These are phyloP conservation scores for Lutraria rhynchaena DNA, from an alignment of 1,140 invertebrate species.

Conservation along the genomic window DNA sequence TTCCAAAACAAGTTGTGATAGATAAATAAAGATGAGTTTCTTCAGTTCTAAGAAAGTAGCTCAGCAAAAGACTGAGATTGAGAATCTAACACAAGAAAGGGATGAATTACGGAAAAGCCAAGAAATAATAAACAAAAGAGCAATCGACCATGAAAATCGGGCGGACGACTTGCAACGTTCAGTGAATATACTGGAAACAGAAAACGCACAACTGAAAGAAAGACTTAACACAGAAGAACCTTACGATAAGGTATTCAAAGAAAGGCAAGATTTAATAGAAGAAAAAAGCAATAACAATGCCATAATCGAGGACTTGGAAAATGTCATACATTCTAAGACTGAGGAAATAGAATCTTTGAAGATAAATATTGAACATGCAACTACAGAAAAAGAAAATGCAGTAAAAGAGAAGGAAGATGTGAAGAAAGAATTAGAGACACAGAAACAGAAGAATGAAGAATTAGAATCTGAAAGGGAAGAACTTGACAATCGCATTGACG, in stretches of 20 bases:
- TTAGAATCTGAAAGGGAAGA: conserved; percentile 47
- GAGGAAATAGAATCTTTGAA: background rate
- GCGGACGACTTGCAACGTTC: background rate
- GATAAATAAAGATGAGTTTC: conserved; percentile 36
- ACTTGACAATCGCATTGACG: conserved; percentile 30
- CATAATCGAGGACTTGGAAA: conserved; percentile 26
- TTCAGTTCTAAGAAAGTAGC: conserved; percentile 29
- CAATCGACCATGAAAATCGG: conserved; percentile 1
- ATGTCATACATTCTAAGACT: background rate
- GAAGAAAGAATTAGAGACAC: conserved; percentile 13
- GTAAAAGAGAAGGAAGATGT: background rate
- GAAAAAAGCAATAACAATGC: background rate
- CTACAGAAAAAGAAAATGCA: background rate
- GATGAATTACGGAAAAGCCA: conserved; percentile 17
- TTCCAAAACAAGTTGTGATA: no score
- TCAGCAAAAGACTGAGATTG: conserved; percentile 34
- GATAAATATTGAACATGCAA: background rate
- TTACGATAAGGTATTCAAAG: conserved; percentile 44
- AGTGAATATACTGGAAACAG: conserved; percentile 14
- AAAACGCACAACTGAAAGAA: conserved; percentile 44
- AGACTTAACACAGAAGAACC: conserved; percentile 47
- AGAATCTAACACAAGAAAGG: conserved; percentile 8
- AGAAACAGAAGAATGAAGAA: conserved; percentile 40
- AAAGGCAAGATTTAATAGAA: conserved; percentile 23
- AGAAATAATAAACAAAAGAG: background rate